A percentile compares a stretch with the other conserved stretches of the same genome.
Evolutionary conservation across 2,113 vertebrate genomes (phyloP).

Genomic region (Bos taurus): DNA sequence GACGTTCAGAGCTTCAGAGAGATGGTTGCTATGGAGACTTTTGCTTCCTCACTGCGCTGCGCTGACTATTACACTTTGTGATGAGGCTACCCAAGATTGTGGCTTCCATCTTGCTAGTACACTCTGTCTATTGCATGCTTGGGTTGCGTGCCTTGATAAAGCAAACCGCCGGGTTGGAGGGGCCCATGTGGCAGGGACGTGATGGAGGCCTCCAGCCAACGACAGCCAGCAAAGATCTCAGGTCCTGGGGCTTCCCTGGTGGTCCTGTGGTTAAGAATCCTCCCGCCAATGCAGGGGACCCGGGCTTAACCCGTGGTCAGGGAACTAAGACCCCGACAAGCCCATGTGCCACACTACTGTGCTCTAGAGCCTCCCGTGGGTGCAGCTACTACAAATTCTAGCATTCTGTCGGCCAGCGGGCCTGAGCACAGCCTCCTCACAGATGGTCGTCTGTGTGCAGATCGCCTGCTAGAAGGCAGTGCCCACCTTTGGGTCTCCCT

Average conservation of each 20-base stretch:
- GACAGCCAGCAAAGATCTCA: neutral
- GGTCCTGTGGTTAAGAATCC: neutral
- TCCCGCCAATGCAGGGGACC: neutral
- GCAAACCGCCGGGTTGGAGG: neutral
- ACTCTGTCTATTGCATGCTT: neutral
- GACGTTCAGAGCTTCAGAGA: neutral
- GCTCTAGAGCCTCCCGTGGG: neutral
- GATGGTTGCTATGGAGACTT: neutral
- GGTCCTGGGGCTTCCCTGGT: neutral
- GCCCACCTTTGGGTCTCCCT: neutral
- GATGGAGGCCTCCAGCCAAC: neutral
- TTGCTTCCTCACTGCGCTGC: neutral
- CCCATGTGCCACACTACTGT: accelerated
- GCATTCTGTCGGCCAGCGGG: neutral
- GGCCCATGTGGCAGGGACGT: neutral
- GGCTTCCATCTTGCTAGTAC: neutral
- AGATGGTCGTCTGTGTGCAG: neutral
- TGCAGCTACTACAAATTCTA: neutral
- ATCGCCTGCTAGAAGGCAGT: neutral
- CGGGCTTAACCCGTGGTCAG: neutral
- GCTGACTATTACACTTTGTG: neutral
- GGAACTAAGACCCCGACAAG: neutral
- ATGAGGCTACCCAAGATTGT: neutral
- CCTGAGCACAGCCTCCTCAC: neutral
- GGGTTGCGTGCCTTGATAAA: neutral